Evolutionary conservation across 1,140 invertebrate species (phyloP).

Genomic region (Neelides sp.): DNA sequence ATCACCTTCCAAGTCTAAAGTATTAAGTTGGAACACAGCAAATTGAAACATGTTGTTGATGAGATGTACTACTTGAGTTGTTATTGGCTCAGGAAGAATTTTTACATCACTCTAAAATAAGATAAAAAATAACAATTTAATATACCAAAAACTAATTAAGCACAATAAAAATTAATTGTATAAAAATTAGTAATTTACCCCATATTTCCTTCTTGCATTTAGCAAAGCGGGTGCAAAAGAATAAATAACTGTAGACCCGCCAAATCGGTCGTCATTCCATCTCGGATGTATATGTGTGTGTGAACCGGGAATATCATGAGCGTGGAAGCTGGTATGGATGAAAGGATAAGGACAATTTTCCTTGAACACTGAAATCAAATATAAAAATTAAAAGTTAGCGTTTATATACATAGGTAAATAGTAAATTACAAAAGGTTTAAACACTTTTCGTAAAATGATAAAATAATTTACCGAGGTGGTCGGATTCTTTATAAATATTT

Average conservation of each 20-base stretch:
- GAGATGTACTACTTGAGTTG: slow-evolving; percentile 63
- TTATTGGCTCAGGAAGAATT: slow-evolving; percentile 56
- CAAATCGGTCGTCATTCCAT: slow-evolving; percentile 28
- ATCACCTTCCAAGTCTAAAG: slow-evolving; percentile 47
- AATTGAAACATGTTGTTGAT: slow-evolving; percentile 63
- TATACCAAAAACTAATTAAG: slow-evolving; percentile 31
- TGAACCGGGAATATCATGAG: slow-evolving; percentile 51
- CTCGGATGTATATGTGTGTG: slow-evolving; percentile 44
- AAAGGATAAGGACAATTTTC: slow-evolving; percentile 33
- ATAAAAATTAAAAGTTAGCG: background rate
- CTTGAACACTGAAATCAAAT: slow-evolving; percentile 27
- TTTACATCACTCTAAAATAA: slow-evolving; percentile 38
- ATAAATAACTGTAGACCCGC: slow-evolving; percentile 54
- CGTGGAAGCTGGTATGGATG: slow-evolving; percentile 60
- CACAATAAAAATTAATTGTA: slow-evolving; percentile 2
- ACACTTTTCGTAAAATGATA: too few relatives aligned
- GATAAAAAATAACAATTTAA: too few relatives aligned
- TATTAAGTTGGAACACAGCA: slow-evolving; percentile 72
- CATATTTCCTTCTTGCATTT: slow-evolving; percentile 57
- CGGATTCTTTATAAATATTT: slow-evolving; percentile 49
- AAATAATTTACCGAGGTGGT: slow-evolving; percentile 60
- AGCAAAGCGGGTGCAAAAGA: slow-evolving; percentile 54
- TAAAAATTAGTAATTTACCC: slow-evolving; percentile 39
- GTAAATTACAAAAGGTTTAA: background rate
- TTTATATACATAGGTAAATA: background rate